Percentiles rank a stretch among this genome's conserved stretches.
phyloP scores from a whole-genome alignment of 2,113 vertebrate genomes.

The Anoplopoma fimbria region DNA sequence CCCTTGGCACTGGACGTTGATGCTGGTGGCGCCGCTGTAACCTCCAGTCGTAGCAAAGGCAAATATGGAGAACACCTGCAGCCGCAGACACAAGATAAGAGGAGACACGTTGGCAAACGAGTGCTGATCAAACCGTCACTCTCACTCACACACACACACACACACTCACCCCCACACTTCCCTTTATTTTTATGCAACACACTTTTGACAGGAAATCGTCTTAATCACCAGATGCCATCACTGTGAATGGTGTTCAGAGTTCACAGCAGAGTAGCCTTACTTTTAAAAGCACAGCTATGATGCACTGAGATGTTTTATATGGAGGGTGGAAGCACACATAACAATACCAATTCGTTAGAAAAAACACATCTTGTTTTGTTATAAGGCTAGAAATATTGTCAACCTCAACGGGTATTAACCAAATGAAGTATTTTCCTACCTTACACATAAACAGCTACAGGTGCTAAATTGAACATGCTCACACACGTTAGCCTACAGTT shows the following conservation, averaged over 20 bases:
- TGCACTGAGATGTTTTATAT: background rate
- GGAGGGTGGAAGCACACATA: background rate
- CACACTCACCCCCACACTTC: constrained; percentile 23
- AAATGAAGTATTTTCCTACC: background rate
- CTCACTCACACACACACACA: background rate
- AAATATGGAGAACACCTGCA: constrained; percentile 93
- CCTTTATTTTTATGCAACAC: constrained; percentile 6
- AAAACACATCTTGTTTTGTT: background rate
- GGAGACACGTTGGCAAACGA: background rate
- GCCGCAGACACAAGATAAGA: constrained; percentile 24
- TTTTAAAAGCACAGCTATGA: background rate
- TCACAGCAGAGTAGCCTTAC: background rate
- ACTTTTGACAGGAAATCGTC: constrained; percentile 44
- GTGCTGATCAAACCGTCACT: background rate
- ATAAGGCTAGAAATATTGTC: background rate
- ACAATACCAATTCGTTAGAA: background rate
- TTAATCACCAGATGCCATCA: background rate
- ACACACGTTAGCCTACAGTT: background rate
- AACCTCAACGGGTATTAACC: background rate
- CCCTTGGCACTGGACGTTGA: constrained; percentile 83
- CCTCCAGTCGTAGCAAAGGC: constrained; percentile 93
- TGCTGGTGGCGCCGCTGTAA: constrained; percentile 87
- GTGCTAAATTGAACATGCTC: background rate
- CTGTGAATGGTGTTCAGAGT: background rate
- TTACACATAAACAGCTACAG: background rate